These are phyloP conservation scores for Mobula birostris DNA, from an alignment of 2,113 vertebrate genomes.

Conservation along the genomic window DNA sequence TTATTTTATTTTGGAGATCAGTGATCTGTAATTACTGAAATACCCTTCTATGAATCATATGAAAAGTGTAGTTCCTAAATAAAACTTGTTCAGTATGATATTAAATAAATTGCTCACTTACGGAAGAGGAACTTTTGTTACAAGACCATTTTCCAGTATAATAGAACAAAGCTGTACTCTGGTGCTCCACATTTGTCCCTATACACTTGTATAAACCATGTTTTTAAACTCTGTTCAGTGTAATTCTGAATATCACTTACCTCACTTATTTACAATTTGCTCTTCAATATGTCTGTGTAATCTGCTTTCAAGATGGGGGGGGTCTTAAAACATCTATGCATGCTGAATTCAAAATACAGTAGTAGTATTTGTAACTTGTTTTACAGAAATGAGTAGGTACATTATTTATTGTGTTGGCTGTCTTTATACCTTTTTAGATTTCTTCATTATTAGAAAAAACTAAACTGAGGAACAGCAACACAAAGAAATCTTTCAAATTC, in stretches of 20 bases:
- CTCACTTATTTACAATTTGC: conserved; percentile 37
- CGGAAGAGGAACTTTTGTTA: neutral
- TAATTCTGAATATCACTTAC: conserved; percentile 35
- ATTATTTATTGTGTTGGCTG: conserved; percentile 33
- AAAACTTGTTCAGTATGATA: conserved; percentile 26
- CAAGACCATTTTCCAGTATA: conserved; percentile 10
- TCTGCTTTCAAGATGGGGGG: neutral
- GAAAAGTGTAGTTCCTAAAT: neutral
- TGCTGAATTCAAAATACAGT: conserved; percentile 35
- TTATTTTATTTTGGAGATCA: neutral
- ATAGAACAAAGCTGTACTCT: conserved; percentile 32
- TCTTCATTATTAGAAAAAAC: conserved; percentile 1
- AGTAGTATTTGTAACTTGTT: conserved; percentile 38
- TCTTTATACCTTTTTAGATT: conserved; percentile 30
- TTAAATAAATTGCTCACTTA: conserved; percentile 34
- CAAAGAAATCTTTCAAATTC: conserved; percentile 30
- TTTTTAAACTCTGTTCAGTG: conserved; percentile 37
- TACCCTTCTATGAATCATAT: conserved; percentile 18
- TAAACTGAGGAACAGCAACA: conserved; percentile 8
- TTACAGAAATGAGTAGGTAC: conserved; percentile 29
- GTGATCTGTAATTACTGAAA: neutral
- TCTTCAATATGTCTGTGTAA: conserved; percentile 29
- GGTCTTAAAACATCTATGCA: conserved; percentile 22
- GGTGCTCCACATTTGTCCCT: conserved; percentile 25
- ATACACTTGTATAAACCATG: conserved; percentile 19